These are phyloP conservation scores for Tetragnatha versicolor DNA, from an alignment of 1,140 invertebrate genomes.

Conservation along the genomic window DNA sequence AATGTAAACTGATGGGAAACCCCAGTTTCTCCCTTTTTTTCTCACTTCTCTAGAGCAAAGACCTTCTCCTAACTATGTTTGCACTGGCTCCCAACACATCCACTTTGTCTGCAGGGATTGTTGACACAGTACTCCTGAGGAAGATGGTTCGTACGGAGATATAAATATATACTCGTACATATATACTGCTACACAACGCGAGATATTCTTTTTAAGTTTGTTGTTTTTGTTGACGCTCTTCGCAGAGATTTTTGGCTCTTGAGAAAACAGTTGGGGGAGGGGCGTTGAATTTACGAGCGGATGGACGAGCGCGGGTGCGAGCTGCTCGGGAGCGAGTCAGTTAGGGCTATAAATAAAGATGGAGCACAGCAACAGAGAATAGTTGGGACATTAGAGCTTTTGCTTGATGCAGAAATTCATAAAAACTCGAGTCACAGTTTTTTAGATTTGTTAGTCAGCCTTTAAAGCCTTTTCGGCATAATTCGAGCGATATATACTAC, in stretches of 20 bases:
- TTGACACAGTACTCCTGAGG: slow-evolving; percentile 36
- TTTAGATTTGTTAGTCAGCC: too few species aligned
- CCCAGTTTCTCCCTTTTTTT: not conserved
- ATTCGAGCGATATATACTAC: too few species aligned
- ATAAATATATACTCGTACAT: not conserved
- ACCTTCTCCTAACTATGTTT: slow-evolving; percentile 38
- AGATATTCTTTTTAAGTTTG: not conserved
- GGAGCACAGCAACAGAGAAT: too few species aligned
- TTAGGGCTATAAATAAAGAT: too few species aligned
- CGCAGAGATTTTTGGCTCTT: not conserved
- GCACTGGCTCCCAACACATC: slow-evolving; percentile 36
- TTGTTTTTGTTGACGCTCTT: not conserved
- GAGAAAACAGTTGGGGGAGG: slow-evolving; percentile 9
- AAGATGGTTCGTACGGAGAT: slow-evolving; percentile 1
- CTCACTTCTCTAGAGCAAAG: slow-evolving; percentile 28
- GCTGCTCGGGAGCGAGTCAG: too few species aligned
- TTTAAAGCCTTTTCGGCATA: too few species aligned
- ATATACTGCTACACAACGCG: not conserved
- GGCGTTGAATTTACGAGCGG: not conserved
- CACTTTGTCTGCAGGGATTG: slow-evolving; percentile 46
- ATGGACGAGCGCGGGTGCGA: too few species aligned
- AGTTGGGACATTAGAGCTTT: too few species aligned
- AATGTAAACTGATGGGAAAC: not conserved
- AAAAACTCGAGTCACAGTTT: too few species aligned
- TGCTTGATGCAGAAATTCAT: too few species aligned